Evolutionary conservation across 35 echinoderm and acorn worm genomes (phyloP).

Genomic region (Holothuria glaberrima): DNA sequence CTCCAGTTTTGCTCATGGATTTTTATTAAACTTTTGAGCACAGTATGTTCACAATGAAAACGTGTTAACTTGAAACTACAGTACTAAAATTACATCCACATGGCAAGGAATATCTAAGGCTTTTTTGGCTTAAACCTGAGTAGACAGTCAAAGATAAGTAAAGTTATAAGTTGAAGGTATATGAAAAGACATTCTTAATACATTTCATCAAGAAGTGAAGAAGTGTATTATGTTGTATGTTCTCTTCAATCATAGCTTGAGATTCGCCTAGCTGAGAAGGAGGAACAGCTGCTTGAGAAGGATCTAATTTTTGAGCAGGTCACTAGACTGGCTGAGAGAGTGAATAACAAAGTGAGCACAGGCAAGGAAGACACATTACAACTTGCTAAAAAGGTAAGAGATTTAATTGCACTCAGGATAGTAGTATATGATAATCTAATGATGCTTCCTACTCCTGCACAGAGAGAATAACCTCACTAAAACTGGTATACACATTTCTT

Average conservation of each 20-base stretch:
- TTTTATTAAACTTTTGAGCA: too few relatives aligned
- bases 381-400: constrained; percentile 96
- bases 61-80: too few relatives aligned
- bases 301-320: constrained; percentile 98
- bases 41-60: too few relatives aligned
- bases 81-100: too few relatives aligned
- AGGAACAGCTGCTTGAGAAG: constrained; percentile 96
- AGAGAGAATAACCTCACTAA: too few relatives aligned
- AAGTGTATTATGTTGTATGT: not conserved
- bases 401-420: not conserved
- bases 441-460: too few relatives aligned
- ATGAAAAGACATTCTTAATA: not conserved
- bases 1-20: too few relatives aligned
- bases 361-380: constrained; percentile 92
- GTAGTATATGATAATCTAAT: not conserved
- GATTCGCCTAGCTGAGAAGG: constrained; percentile 95
- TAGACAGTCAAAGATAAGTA: too few relatives aligned
- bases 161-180: too few relatives aligned
- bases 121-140: too few relatives aligned
- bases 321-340: constrained; percentile 74
- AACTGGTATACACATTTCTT: too few relatives aligned
- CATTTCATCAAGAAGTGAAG: not conserved
- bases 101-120: too few relatives aligned
- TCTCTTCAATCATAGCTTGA: constrained; percentile 63
- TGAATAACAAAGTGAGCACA: constrained; percentile 80